Evolutionary conservation across 2,797 vertebrate species (phyloP), one percentile per base, ranked within the genome.

Genomic region (Echiichthys vipera): DNA sequence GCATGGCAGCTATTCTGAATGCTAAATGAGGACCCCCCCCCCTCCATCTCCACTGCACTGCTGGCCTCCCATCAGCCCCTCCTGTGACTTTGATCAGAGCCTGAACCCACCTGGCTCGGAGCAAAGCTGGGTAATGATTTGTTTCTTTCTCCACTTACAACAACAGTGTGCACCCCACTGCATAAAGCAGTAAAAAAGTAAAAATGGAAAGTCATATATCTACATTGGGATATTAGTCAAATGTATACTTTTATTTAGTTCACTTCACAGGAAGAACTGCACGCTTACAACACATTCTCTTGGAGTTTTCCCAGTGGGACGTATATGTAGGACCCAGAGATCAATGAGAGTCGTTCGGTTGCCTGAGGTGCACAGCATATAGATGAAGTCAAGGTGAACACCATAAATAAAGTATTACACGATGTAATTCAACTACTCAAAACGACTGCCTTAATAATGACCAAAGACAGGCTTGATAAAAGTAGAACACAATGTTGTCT

Each of bases 1-100:
- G 84, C 85, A 87, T 87, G 88, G 82, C 78, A 86, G 71, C 57
- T 14, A 66, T 54, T 63, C 71, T 78, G 88, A 85, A 87, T 89
- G 72, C 63, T 79, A 79, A 84, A 84, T 87, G 42, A 83, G 58
- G 51, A 55, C 14, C 30, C 57, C 57, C 29, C 20, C 2, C 45
- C 34, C 40, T 4, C 37, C 40, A 47, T 27, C 61, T 45, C 65
- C 55, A 55, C 17, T 61, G 34, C 65, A 55, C 73, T 65, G 55
- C 53, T 74, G 69, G 77, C 71, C 51, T 70, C 55, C 76, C 69
- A 17, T 76, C 79, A 78, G 83, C 62, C 47, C 64, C 74, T 74
- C 55, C 63, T 58, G 65, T 47, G 51, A 61, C 86, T 91, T 91
- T 89, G 83, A 92, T 92, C 88, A 58, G 56, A 65, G 78, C 40